Conservation (phyloP, 2,797 vertebrate species). For the Sebastes ruberrimus region DNA sequence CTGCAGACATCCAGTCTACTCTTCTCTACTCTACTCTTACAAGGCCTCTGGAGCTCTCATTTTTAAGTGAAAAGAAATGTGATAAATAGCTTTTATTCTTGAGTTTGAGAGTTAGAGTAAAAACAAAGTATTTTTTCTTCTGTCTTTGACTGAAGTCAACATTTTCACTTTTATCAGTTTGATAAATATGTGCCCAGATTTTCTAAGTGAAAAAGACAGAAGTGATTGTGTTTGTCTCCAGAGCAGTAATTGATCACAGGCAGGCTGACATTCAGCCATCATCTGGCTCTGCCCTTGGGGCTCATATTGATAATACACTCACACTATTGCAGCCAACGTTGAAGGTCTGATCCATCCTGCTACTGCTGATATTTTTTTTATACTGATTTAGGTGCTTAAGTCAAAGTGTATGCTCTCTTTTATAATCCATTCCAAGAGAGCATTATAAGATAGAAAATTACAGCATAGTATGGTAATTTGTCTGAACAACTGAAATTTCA, state of each 20-base stretch:
- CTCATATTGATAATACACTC: slow-evolving; percentile 36
- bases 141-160: background rate
- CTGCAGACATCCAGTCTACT: background rate
- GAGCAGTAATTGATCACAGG: slow-evolving; percentile 22
- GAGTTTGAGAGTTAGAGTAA: background rate
- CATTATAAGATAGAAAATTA: background rate
- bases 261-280: slow-evolving; percentile 11
- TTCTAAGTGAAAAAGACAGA: slow-evolving; percentile 11
- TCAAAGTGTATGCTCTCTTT: background rate
- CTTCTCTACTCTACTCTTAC: background rate
- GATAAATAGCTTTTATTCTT: background rate
- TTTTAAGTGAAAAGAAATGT: background rate
- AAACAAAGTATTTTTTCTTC: background rate
- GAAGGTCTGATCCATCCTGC: slow-evolving; percentile 28
- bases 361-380: background rate
- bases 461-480: background rate
- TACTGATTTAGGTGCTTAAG: background rate
- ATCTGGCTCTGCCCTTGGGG: slow-evolving; percentile 19
- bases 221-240: slow-evolving; percentile 25
- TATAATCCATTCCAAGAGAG: background rate
- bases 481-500: slow-evolving; percentile 22
- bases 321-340: slow-evolving; percentile 5
- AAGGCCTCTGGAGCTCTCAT: background rate
- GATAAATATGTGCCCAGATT: slow-evolving; percentile 1
- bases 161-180: background rate